A percentile compares a stretch with the other conserved stretches of the same genome.
Conservation (phyloP, 2,797 vertebrate species). For the Rhinogobio ventralis region DNA sequence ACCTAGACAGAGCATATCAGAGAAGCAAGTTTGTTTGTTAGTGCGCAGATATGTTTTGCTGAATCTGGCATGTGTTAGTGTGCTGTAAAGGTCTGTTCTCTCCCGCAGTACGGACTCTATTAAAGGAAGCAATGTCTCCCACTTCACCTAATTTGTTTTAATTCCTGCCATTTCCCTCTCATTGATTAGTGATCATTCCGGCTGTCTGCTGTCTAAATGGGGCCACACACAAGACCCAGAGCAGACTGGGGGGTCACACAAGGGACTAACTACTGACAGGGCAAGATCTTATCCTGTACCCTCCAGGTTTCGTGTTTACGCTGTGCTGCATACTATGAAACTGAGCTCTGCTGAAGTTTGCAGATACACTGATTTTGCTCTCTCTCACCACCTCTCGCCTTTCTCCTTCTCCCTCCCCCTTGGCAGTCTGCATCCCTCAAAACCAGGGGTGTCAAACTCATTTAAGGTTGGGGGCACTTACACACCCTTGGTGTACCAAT, state of each 20-base stretch:
- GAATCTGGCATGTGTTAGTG: constrained; percentile 41
- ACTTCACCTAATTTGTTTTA: constrained; percentile 79
- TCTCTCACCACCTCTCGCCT: not conserved
- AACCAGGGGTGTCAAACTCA: constrained; percentile 27
- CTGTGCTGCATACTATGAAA: constrained; percentile 18
- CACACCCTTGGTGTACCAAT: not conserved
- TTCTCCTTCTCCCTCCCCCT: not conserved
- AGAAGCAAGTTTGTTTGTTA: constrained; percentile 6
- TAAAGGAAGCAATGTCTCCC: constrained; percentile 72
- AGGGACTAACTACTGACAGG: constrained; percentile 28
- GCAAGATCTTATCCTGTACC: constrained; percentile 32
- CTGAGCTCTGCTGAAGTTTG: constrained; percentile 18
- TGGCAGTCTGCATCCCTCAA: constrained; percentile 14
- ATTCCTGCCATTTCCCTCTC: constrained; percentile 79
- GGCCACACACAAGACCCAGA: constrained; percentile 64
- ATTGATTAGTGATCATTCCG: constrained; percentile 82
- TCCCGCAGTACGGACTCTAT: constrained; percentile 73
- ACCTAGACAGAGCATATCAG: not conserved
- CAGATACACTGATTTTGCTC: constrained; percentile 50
- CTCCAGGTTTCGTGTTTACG: constrained; percentile 34
- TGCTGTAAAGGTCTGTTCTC: constrained; percentile 64
- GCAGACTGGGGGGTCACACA: constrained; percentile 65
- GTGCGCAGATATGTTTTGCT: constrained; percentile 16
- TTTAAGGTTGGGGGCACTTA: not conserved
- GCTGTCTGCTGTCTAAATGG: constrained; percentile 71